A percentile compares a stretch with the other conserved stretches of the same genome.
Conservation (phyloP, 2,888 invertebrate species). For the Meandrusa payeni region DNA sequence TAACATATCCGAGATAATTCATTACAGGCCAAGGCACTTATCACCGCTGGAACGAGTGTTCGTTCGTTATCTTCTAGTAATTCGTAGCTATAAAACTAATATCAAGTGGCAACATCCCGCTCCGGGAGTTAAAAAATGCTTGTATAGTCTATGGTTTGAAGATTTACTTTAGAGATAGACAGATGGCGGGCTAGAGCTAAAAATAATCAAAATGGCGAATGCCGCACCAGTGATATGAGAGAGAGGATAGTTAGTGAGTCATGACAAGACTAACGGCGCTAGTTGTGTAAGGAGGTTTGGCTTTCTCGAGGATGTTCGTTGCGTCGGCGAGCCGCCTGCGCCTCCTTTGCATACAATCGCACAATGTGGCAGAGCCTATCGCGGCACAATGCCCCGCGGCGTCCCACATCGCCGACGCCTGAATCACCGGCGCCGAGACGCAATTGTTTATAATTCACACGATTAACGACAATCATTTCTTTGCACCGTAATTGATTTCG, state of each 20-base stretch:
- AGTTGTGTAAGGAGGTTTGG: constrained; percentile 25
- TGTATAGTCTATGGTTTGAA: no score
- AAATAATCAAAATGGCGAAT: no score
- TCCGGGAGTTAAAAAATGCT: no score
- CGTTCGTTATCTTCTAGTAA: constrained; percentile 10
- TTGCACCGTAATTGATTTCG: constrained; percentile 6
- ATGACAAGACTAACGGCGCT: background rate
- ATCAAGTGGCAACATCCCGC: no score
- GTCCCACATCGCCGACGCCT: constrained; percentile 72
- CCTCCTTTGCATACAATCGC: constrained; percentile 77
- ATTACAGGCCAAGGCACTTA: constrained; percentile 11
- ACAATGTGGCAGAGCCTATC: constrained; percentile 48
- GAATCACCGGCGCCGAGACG: constrained; percentile 54
- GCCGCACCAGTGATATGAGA: no score
- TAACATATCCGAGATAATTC: constrained; percentile 21
- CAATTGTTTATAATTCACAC: constrained; percentile 20
- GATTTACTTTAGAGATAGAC: no score
- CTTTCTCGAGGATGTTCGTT: constrained; percentile 55
- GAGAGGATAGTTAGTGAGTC: no score
- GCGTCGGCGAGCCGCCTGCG: constrained; percentile 63
- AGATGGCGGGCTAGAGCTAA: no score
- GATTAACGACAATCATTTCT: constrained; percentile 4
- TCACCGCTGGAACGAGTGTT: constrained; percentile 3
- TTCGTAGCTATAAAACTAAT: no score
- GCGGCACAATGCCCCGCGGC: constrained; percentile 39